These are phyloP conservation scores for Oryzias dopingdopingensis DNA, from an alignment of 2,797 vertebrate genomes.

Conservation along the genomic window DNA sequence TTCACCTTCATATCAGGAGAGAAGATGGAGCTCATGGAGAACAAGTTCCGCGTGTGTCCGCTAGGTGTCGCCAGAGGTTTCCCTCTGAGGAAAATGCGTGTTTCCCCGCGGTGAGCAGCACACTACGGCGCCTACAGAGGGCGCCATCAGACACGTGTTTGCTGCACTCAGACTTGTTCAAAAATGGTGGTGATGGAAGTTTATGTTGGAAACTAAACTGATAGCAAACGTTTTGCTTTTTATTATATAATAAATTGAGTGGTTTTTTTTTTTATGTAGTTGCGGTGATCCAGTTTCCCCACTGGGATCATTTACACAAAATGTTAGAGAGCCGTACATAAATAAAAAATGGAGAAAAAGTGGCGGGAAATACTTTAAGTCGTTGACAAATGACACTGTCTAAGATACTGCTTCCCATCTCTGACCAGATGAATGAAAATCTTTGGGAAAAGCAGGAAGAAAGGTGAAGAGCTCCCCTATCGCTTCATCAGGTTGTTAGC, in stretches of 20 bases:
- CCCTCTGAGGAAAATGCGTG: constrained; percentile 38
- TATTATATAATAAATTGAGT: no score
- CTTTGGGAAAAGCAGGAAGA: background rate
- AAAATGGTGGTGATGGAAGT: background rate
- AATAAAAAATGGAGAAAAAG: no score
- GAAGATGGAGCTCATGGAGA: constrained; percentile 23
- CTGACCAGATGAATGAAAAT: background rate
- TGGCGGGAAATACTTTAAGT: no score
- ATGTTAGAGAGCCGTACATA: no score
- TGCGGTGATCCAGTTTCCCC: constrained; percentile 13
- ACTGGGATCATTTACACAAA: constrained; percentile 4
- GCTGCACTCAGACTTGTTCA: background rate
- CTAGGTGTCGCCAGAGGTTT: constrained; percentile 55
- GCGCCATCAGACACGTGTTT: constrained; percentile 28
- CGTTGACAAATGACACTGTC: no score
- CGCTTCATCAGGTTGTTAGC: constrained; percentile 78
- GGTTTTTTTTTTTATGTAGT: constrained; percentile 1
- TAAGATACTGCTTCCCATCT: no score
- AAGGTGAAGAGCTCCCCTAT: constrained; percentile 28
- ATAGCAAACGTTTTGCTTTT: no score
- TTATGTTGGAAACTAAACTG: no score
- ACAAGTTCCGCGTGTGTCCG: constrained; percentile 31
- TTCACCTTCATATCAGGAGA: constrained; percentile 33
- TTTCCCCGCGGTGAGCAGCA: constrained; percentile 18
- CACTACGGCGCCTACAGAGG: constrained; percentile 28